Evolutionary conservation across 2,888 invertebrate genomes (phyloP), one percentile per base, ranked within the genome.

Genomic region (Clanis bilineata): DNA sequence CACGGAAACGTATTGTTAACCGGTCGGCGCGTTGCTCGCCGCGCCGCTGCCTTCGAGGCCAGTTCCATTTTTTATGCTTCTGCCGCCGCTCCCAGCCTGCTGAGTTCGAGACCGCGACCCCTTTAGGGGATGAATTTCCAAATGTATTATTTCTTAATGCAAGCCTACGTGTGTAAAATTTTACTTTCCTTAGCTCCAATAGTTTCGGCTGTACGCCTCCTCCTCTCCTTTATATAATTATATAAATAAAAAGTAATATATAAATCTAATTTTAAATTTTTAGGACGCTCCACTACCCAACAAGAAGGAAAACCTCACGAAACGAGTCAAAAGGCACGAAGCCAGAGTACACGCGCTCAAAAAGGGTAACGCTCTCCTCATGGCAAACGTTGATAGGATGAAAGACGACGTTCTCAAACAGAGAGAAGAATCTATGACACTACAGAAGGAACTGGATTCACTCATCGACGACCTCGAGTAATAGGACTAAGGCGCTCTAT

Each of bases 381-480:
- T 97, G 90, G 96, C 97, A 0, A 97, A 97, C 79, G 96, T 97
- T 0, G 97, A 97, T 83, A 93, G 97, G 75, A 88, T 97, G 62
- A 96, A 97, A 82, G 97, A 97, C 80, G 97, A 97, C 78, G 94
- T 97, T 51, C 94, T 95, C 59, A 96, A 96, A 77, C 96, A 97
- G 72, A 95, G 96, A 71, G 97, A 97, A 72, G 94, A 96, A 85
- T 96, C 97, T 6, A 91, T 94, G 54, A 92, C 94, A 44, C 86
- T 97, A 54, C 96, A 97, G 85, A 95, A 96, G 74, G 97, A 98
- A 84, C 88, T 98, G 63, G 97, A 97, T 83, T 96, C 97, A 3
- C 95, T 97, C 22, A 93, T 97, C 65, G 96, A 96, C 39, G 97
- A 97, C 88, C 93, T 97, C 76, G 96, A 97, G 75, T 97, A 94